Evolutionary conservation across 2,797 vertebrate species (phyloP).

Genomic region (Aeoliscus strigatus): DNA sequence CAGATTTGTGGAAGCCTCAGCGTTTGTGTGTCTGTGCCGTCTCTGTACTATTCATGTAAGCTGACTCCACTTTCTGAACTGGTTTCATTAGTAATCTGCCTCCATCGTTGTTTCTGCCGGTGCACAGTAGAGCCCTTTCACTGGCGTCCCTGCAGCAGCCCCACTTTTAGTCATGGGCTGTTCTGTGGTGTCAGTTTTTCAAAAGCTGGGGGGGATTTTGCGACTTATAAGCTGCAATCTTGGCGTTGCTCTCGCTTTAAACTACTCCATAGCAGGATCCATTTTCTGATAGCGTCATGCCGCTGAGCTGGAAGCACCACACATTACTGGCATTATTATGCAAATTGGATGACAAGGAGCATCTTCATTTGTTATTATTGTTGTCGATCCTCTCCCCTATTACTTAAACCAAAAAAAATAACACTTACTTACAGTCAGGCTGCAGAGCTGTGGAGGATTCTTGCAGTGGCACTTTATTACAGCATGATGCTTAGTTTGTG

Average conservation of each 20-base stretch:
- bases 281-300: conserved; percentile 63
- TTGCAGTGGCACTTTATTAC: conserved; percentile 7
- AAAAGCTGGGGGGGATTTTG: conserved; percentile 60
- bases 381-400: conserved; percentile 4
- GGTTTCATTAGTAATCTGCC: conserved; percentile 73
- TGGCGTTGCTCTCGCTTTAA: conserved; percentile 56
- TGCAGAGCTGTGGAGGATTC: conserved; percentile 19
- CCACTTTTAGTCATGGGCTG: conserved; percentile 67
- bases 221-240: conserved; percentile 61
- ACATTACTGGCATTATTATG: conserved; percentile 48
- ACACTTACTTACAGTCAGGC: conserved; percentile 17
- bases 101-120: conserved; percentile 67
- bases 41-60: conserved; percentile 45
- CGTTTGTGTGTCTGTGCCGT: conserved; percentile 1
- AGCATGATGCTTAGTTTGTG: conserved; percentile 6
- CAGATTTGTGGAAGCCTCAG: conserved; percentile 19
- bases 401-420: conserved; percentile 22
- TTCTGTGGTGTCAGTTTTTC: conserved; percentile 50
- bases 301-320: conserved; percentile 41
- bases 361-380: conserved; percentile 19
- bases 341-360: conserved; percentile 34
- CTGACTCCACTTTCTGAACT: conserved; percentile 51
- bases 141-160: conserved; percentile 62
- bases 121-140: conserved; percentile 74
- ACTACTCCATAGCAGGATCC: conserved; percentile 49